Evolutionary conservation across 2,888 invertebrate species (phyloP), one percentile per base, ranked within the genome.

Genomic region (Pseudanteris insignis): DNA sequence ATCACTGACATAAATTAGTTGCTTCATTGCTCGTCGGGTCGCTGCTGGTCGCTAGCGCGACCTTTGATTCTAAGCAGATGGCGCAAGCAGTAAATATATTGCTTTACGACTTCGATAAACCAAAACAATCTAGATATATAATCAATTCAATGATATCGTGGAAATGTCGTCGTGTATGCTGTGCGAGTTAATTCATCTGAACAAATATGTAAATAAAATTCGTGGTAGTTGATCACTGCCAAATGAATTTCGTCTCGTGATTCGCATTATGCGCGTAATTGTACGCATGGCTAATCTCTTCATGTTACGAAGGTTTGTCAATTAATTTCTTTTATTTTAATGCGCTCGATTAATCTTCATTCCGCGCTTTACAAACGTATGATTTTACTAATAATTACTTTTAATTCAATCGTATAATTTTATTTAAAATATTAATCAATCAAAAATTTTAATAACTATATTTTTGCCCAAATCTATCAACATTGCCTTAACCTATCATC

Each of bases 151-250:
- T 54, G 54, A 38, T 46, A 53, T 34, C 29, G 40, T 55, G 33
- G 67, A 72, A 71, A 75, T 76, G 72, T 66, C 62, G 72, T 66
- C 61, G 72, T 53, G 65, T 63, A 62, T 68, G 62, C 62, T 63
- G 59, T 43, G 58, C 58, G 67, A 64, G 57, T 68, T 67, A 63
- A 67, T 67, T 63, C 48, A 65, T 62, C 38, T 63, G 43, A 30
- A 62, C 11, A 70, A 70, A 67, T 54, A 72, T 72, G 70, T 75
- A 72, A 77, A 77, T 72, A 77, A 76, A 70, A 61, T 64, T 59
- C 62, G 66, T 48, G 57, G 67, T 63, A 76, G 74, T 67, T 76
- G 77, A 77, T 73, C 66, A 70, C 62, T 65, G 59, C 48, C 53
- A n/a, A 53, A 66, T 53, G 51, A 64, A 62, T 62, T 67, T 61